Conservation (phyloP, 2,113 vertebrate genomes). For the Pluvianellus socialis region DNA sequence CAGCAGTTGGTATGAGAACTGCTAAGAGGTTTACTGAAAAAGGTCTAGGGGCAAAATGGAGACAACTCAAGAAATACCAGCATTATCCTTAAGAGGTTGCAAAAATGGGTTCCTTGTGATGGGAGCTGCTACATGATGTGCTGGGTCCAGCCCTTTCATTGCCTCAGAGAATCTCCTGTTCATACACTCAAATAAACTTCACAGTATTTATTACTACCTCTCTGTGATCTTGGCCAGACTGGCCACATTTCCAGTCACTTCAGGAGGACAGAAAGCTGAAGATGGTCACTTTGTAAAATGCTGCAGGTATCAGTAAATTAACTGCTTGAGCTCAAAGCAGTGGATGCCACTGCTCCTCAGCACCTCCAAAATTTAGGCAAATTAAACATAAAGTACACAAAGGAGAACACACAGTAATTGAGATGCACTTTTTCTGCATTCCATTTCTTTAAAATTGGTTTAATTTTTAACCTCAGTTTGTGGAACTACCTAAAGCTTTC, state of each 20-base stretch:
- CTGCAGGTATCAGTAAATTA: neutral
- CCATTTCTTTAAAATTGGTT: neutral
- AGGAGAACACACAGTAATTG: neutral
- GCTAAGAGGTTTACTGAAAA: neutral
- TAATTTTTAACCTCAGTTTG: neutral
- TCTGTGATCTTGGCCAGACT: neutral
- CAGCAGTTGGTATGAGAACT: neutral
- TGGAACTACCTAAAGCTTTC: neutral
- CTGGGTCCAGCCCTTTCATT: neutral
- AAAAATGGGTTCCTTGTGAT: neutral
- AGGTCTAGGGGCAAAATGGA: neutral
- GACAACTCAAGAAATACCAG: neutral
- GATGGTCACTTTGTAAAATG: too few relatives aligned
- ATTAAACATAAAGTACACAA: accelerated
- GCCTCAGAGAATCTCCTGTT: neutral
- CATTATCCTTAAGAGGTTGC: neutral
- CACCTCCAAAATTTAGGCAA: neutral
- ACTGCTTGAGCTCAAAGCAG: neutral
- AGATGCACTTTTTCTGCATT: accelerated
- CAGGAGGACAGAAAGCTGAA: neutral
- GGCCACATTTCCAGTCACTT: neutral
- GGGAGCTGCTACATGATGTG: accelerated
- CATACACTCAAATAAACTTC: neutral
- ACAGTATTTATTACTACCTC: neutral
- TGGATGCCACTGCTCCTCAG: neutral